Base-by-base conservation (phyloP, 2,113 vertebrate genomes). In the Cariama cristata region DNA sequence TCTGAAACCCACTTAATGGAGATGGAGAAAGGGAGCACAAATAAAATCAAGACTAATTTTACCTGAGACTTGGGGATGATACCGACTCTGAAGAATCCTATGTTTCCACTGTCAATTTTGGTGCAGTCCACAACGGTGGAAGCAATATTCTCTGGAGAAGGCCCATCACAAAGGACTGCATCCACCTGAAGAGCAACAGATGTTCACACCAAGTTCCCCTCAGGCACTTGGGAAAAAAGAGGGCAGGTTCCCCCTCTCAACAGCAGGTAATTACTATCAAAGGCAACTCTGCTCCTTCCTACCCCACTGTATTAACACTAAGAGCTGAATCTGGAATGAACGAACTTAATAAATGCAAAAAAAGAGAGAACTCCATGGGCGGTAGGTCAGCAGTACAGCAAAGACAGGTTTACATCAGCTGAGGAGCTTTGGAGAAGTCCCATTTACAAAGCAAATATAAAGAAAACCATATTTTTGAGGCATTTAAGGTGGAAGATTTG, bases 61-160 rank as follows among this genome's bases (percentile, higher is more conserved):
- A 99, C 99, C 99, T 99, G 98, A 15, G 99, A 98, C 93, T 99
- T 99, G 42, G 99, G 99, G 94, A 99, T 97, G 76, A 99, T 98
- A 12, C 99, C 99, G 0, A 99, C 99, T 87, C 99, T 98, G 96
- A 99, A 99, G 97, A 99, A 99, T 4, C 98, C 98, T 16, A 99
- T 98, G 35, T 97, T 97, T 18, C 99, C 99, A 1, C 96, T 98
- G 76, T 99, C 98, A 2, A 99, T 99, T 93, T 98, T 99, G 66
- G 99, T 99, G 96, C 99, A 99, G 97, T 99, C 99, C n/a, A 99
- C 99, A 23, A 99, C 99, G 3, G 99, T 99, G 59, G 99, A 99
- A 49, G 99, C 99, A 49, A 99, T 98, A 76, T 99, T 99, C 95
- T 99, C 99, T 40, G 99, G 99, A 21, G 99, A 99, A 6, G 99